Evolutionary conservation across 2,113 vertebrate genomes (phyloP).

Genomic region (Chaetops frenatus): DNA sequence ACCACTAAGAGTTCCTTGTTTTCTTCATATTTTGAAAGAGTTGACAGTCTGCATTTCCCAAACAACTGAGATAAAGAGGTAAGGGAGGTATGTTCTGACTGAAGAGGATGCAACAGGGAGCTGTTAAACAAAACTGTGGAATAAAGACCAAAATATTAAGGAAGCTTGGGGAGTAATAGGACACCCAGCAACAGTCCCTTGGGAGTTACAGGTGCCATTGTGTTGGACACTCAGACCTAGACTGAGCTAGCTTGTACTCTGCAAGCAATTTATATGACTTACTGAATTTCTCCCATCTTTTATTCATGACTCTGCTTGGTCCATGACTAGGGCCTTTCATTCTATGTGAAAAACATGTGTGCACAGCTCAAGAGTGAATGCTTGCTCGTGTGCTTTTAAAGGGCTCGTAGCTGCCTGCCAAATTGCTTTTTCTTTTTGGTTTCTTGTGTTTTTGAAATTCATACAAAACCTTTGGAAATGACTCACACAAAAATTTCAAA

Average conservation of each 20-base stretch:
- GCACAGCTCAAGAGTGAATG: background rate
- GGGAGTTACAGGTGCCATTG: background rate
- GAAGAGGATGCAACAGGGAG: background rate
- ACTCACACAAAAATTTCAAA: background rate
- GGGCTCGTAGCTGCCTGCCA: background rate
- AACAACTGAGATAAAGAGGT: background rate
- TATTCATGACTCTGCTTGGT: background rate
- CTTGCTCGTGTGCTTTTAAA: background rate
- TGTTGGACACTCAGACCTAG: background rate
- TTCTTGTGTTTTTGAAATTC: background rate
- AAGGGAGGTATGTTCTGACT: background rate
- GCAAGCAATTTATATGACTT: background rate
- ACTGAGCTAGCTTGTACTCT: background rate
- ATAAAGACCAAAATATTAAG: background rate
- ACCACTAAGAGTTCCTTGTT: background rate
- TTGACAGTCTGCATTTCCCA: background rate
- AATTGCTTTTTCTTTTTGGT: background rate
- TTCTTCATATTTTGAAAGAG: background rate
- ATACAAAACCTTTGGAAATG: background rate
- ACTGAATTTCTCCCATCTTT: conserved; percentile 26
- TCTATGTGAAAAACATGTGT: background rate
- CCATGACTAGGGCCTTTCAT: background rate
- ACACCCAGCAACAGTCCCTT: background rate
- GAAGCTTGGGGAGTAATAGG: background rate
- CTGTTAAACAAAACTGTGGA: background rate